Conservation (phyloP, 2,797 vertebrate species). For the Valencia hispanica region DNA sequence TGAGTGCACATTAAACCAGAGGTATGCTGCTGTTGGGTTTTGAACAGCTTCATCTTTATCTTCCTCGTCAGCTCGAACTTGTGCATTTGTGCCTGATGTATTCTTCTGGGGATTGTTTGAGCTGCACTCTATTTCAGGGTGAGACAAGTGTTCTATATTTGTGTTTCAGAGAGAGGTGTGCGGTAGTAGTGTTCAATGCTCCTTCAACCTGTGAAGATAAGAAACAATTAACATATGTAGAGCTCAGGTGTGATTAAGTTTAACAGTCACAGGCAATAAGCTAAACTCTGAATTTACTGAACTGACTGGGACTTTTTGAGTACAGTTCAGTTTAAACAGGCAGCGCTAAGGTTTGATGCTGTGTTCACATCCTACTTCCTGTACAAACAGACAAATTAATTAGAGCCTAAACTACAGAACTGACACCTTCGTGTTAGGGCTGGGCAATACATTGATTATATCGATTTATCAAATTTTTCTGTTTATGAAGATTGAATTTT, state of each 20-base stretch:
- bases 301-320: background rate
- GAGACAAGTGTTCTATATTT: background rate
- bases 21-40: background rate
- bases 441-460: too few species aligned
- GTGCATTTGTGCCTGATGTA: background rate
- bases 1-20: background rate
- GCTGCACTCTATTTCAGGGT: background rate
- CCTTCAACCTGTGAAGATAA: slow-evolving; percentile 73
- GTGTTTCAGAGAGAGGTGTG: slow-evolving; percentile 9
- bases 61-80: background rate
- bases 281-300: background rate
- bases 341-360: background rate
- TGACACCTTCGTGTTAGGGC: too few species aligned
- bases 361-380: background rate
- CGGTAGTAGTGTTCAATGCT: slow-evolving; percentile 66
- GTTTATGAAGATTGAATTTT: too few species aligned
- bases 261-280: background rate
- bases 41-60: background rate
- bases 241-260: background rate
- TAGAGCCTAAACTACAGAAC: background rate
- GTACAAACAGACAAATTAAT: background rate
- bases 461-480: too few species aligned
- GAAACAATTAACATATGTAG: slow-evolving; percentile 18
- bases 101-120: background rate
- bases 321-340: background rate